Percentiles rank a stretch among this genome's conserved stretches.
Conservation (phyloP, 2,113 vertebrate genomes). For the Ciconia stormi region DNA sequence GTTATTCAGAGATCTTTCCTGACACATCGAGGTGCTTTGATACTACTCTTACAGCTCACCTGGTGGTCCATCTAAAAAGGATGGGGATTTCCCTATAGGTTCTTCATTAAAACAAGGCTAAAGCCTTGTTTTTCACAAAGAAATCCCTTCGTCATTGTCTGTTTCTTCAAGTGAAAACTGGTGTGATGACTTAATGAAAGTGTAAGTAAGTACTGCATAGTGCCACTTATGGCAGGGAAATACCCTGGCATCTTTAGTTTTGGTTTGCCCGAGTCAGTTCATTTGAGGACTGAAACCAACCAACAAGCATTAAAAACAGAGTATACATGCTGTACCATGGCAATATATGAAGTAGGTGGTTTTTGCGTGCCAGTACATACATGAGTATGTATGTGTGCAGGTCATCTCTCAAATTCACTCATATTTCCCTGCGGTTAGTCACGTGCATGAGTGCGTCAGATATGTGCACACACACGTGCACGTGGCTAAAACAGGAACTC, state of each 20-base stretch:
- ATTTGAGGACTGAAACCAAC: background rate
- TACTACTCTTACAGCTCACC: background rate
- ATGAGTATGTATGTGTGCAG: background rate
- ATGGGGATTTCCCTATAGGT: background rate
- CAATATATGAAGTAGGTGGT: background rate
- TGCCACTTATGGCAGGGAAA: background rate
- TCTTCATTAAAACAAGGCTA: background rate
- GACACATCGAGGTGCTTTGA: background rate
- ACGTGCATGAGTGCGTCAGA: background rate
- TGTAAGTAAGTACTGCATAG: background rate
- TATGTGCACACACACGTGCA: rapidly evolving
- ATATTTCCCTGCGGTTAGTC: rapidly evolving
- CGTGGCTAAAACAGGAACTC: rapidly evolving
- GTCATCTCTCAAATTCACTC: background rate
- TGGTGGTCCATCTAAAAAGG: background rate
- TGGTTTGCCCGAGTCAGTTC: background rate
- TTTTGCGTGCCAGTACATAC: background rate
- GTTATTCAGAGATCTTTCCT: background rate
- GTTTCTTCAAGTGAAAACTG: background rate
- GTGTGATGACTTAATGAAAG: background rate
- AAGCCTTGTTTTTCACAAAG: background rate
- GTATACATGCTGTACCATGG: rapidly evolving
- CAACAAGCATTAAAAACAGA: background rate
- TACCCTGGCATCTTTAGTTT: background rate
- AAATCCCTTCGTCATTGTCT: background rate